Base-by-base conservation (phyloP, 2,113 vertebrate species). In the Clarias gariepinus region DNA sequence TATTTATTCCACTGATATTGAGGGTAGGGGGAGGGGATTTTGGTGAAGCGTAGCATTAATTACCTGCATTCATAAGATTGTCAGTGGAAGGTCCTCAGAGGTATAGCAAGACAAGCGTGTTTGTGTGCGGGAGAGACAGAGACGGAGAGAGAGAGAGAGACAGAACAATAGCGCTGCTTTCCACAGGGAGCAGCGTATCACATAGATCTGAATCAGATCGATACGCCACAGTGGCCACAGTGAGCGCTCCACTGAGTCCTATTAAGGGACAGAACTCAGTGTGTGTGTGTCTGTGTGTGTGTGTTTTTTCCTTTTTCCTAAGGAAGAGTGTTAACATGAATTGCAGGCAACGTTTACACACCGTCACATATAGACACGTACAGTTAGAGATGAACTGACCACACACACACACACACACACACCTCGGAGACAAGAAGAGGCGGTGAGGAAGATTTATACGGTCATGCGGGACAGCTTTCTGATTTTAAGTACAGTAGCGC, bases 141-240 rank as follows among this genome's bases (percentile, higher is more conserved):
- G 33, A 36, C 1, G 18, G 60, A 12, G 25, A 41, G 81, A 66
- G 25, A 15, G 61, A 28, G 28, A 41, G 28, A 25, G 25, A 16
- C 21, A n/a, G 71, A 86, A 68, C 84, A 85, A 80, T 73, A 69
- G 30, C 30, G 25, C 3, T 41, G 78, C 58, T 81, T 33, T 86
- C 74, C 68, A 41, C 68, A 81, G 85, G 78, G 85, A 86, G 25
- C 33, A 73, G 69, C 63, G 25, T 73, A 33, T 73, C 85, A 73
- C 85, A 73, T 25, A 73, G 36, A 74, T 86, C 63, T 82, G 79
- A 86, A 86, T 86, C 85, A 41, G 79, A 82, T 86, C 85, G 30
- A 86, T 86, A 60, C 58, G 55, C 78, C 78, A 82, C 85, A 86
- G 74, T 86, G 64, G 78, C 85, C n/a, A 61, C 64, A 86, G 25